Percentiles rank a stretch among this genome's conserved stretches.
Conservation (phyloP, 2,888 invertebrate genomes). For the Coenonympha arcania region DNA sequence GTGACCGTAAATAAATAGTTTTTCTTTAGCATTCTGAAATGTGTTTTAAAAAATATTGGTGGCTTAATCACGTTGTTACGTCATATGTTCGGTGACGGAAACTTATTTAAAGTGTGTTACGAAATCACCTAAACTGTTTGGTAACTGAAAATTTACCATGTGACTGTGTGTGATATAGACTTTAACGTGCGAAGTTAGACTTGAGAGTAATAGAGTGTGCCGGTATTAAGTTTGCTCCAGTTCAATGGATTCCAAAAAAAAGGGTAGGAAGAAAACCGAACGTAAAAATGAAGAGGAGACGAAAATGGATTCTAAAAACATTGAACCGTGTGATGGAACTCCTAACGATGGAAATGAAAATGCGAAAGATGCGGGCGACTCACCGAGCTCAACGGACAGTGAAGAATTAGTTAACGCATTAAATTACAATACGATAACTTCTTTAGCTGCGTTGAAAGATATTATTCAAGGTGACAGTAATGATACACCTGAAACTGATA, state of each 20-base stretch:
- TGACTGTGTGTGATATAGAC: conserved; percentile 50
- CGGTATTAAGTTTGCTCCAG: conserved; percentile 7
- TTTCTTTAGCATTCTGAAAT: conserved; percentile 52
- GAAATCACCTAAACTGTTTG: conserved; percentile 50
- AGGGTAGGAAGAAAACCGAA: conserved; percentile 41
- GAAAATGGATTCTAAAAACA: conserved; percentile 43
- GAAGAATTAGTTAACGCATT: conserved; percentile 78
- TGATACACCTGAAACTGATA: conserved; percentile 73
- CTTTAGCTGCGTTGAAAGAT: conserved; percentile 79
- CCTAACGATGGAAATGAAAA: conserved; percentile 40
- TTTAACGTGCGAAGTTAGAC: conserved; percentile 13
- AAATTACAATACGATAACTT: conserved; percentile 81
- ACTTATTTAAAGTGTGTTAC: conserved; percentile 39
- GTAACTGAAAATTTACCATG: conserved; percentile 38
- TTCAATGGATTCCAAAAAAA: conserved; percentile 56
- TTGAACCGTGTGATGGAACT: conserved; percentile 34
- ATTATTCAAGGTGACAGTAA: conserved; percentile 76
- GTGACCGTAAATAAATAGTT: conserved; percentile 30
- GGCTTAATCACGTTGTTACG: conserved; percentile 39
- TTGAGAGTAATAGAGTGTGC: too few species aligned
- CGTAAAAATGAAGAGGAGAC: conserved; percentile 64
- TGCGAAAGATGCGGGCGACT: conserved; percentile 38
- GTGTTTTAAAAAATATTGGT: conserved; percentile 40
- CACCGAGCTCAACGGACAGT: conserved; percentile 75
- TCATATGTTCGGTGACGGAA: conserved; percentile 51